Evolutionary conservation across 2,113 vertebrate genomes (phyloP).

Genomic region (Heloderma charlesbogerti): DNA sequence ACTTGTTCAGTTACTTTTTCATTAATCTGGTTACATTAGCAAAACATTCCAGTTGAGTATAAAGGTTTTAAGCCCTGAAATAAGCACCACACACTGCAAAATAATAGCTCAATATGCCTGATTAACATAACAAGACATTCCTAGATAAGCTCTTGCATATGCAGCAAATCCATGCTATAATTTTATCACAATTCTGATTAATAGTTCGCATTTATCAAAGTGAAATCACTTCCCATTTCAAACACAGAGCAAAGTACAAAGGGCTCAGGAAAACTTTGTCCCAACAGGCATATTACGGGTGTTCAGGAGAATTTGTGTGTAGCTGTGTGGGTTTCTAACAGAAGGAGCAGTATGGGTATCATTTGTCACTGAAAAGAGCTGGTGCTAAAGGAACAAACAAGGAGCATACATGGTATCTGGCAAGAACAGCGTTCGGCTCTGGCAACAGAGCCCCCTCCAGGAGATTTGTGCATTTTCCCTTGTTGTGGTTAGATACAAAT

Average conservation of each 20-base stretch:
- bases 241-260: not conserved
- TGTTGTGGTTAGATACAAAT: not conserved
- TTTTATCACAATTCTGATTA: not conserved
- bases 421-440: not conserved
- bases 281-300: not conserved
- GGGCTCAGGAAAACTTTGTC: not conserved
- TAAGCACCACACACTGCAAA: not conserved
- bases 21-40: constrained; percentile 12
- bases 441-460: not conserved
- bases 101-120: not conserved
- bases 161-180: not conserved
- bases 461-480: not conserved
- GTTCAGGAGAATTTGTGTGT: not conserved
- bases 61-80: not conserved
- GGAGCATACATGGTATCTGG: not conserved
- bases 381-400: not conserved
- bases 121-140: not conserved
- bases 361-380: not conserved
- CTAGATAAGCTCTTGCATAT: not conserved
- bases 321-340: not conserved
- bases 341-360: not conserved
- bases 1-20: not conserved
- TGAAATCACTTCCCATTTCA: not conserved
- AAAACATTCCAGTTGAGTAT: constrained; percentile 14
- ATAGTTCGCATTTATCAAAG: not conserved